Evolutionary conservation across 1,140 invertebrate genomes (phyloP), one percentile per base, ranked within the genome.

Genomic region (Tetramorium parvispinum): DNA sequence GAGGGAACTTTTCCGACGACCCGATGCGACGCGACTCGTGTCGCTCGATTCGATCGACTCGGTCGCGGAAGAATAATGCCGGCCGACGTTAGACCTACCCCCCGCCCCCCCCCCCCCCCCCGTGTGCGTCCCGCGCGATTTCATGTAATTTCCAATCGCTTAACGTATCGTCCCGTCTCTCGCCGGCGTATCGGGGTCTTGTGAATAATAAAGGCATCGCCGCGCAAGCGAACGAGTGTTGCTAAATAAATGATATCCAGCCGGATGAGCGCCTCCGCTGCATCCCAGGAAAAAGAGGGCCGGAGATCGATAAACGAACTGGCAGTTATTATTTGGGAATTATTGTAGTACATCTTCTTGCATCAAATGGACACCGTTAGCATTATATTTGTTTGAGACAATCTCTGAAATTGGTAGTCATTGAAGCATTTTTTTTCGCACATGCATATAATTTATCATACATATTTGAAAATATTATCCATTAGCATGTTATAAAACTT

Each of bases 101-200:
- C 13, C 18, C 18, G 18, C 13, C 37, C 18, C 2, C 27, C n/a
- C n/a, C 2, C 13, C 18, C 18, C 18, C 13, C 37, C 18, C 2
- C 27, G 1, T 16, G 8, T 8, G 10, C 18, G n/a, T n/a, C 16
- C 11, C 7, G 40, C 21, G n/a, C 43, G 75, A 81, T 70, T 55
- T 37, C 46, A 57, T 16, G 78, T 79, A 59, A 86, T 88, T 86
- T 86, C 43, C 86, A 70, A 89, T 88, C 79, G 57, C 86, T 85
- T 85, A 77, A 59, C 40, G 37, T 49, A 70, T 82, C 81, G 70
- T 68, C 8, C n/a, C 11, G 24, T 32, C 40, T 59, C 76, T 53
- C 68, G 53, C 32, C 3, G 13, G 16, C 43, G 79, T 32, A 73
- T 73, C 37, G 66, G 37, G 16, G 24, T 55, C 66, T 71, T 24